Evolutionary conservation across 2,113 vertebrate species (phyloP).

Genomic region (Pangasianodon hypophthalmus): DNA sequence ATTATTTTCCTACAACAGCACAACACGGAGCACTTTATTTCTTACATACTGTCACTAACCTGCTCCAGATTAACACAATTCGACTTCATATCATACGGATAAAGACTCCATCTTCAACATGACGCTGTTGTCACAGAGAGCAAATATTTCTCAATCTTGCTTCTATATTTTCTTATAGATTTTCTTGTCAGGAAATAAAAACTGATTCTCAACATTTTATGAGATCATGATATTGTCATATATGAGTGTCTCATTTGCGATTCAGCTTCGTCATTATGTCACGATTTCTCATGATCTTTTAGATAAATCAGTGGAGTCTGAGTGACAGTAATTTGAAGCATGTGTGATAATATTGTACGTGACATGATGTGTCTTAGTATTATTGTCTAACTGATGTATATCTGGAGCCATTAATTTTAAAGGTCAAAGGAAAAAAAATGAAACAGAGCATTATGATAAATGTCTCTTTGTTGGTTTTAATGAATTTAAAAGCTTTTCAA

Average conservation of each 20-base stretch:
- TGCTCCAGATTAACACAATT: not conserved
- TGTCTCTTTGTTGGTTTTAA: not conserved
- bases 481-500: not conserved
- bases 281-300: not conserved
- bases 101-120: not conserved
- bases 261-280: not conserved
- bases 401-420: not conserved
- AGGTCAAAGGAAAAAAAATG: not conserved
- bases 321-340: no score
- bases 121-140: not conserved
- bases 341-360: not conserved
- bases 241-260: not conserved
- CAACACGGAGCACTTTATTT: not conserved
- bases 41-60: not conserved
- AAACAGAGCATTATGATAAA: not conserved
- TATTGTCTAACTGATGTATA: not conserved
- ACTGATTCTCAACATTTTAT: not conserved
- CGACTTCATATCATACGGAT: not conserved
- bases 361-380: not conserved
- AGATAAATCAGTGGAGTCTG: not conserved
- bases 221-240: not conserved
- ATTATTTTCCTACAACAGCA: not conserved
- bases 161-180: not conserved
- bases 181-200: not conserved
- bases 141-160: not conserved